These are phyloP conservation scores for Oenanthe melanoleuca DNA, from an alignment of 2,113 vertebrate genomes.

Conservation along the genomic window DNA sequence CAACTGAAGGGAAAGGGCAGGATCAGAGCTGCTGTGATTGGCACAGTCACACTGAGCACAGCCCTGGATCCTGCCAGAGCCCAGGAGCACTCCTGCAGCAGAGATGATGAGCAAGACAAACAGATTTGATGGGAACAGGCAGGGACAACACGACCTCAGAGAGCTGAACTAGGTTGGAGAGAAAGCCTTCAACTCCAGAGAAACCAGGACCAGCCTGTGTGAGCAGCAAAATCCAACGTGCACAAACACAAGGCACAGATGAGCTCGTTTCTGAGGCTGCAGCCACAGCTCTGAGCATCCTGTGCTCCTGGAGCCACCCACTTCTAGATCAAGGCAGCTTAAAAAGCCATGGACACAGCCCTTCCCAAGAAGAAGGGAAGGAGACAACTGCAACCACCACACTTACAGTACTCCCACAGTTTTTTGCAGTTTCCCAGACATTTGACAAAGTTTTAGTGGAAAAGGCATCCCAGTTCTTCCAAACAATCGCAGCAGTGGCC, in stretches of 20 bases:
- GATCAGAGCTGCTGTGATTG: background rate
- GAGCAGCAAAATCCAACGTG: background rate
- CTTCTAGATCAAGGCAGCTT: background rate
- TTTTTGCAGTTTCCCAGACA: background rate
- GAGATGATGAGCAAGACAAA: background rate
- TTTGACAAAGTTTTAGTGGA: background rate
- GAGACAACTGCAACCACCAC: background rate
- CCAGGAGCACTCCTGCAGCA: background rate
- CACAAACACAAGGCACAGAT: fast-evolving
- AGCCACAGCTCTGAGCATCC: background rate
- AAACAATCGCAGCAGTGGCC: background rate
- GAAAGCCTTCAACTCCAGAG: background rate
- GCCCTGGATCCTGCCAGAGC: background rate
- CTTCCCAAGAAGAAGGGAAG: background rate
- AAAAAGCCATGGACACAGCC: background rate
- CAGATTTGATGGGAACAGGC: slow-evolving; percentile 9
- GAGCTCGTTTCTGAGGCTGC: background rate
- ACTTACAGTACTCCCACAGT: background rate
- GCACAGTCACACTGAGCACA: background rate
- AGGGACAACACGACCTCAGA: background rate
- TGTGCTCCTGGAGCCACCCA: background rate
- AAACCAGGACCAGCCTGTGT: background rate
- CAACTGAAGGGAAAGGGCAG: background rate
- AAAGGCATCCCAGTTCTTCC: background rate
- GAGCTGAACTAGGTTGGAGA: background rate